phyloP scores from a whole-genome alignment of 2,113 vertebrate species.

The Leucopsar rothschildi region DNA sequence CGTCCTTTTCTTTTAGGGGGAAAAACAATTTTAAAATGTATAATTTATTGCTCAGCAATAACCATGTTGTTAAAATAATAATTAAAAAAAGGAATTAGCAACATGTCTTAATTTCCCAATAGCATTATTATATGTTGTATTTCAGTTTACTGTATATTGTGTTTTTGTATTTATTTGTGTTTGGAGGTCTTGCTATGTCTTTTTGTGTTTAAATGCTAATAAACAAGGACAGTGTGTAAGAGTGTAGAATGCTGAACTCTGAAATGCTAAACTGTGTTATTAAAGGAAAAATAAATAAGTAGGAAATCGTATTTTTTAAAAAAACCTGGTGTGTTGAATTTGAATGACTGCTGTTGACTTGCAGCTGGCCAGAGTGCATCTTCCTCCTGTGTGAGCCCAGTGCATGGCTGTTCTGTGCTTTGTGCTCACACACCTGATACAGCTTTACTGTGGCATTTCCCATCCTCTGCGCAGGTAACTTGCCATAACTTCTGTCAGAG shows the following conservation, averaged over 20 bases:
- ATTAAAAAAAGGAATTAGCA: constrained; percentile 39
- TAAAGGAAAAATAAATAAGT: constrained; percentile 78
- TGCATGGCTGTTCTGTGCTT: neutral
- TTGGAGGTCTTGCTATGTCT: constrained; percentile 80
- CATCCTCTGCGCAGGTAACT: neutral
- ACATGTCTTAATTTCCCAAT: constrained; percentile 69
- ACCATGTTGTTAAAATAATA: constrained; percentile 69
- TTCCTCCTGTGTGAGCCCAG: neutral
- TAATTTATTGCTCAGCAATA: constrained; percentile 77
- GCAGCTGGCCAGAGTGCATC: neutral
- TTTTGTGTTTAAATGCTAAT: constrained; percentile 80
- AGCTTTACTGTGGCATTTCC: neutral
- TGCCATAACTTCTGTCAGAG: neutral
- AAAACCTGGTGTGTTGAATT: constrained; percentile 4
- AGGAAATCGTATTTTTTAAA: constrained; percentile 64
- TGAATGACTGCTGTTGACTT: constrained; percentile 1
- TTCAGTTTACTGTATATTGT: constrained; percentile 73
- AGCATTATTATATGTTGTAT: constrained; percentile 75
- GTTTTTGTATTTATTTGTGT: constrained; percentile 84
- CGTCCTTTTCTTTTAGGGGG: constrained; percentile 68
- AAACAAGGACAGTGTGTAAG: constrained; percentile 73
- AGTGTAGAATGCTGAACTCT: constrained; percentile 77
- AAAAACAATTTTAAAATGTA: constrained; percentile 55
- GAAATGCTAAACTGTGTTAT: constrained; percentile 77
- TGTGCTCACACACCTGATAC: accelerated